Evolutionary conservation across 2,113 vertebrate genomes (phyloP).

Genomic region (Ctenodactylus gundi): DNA sequence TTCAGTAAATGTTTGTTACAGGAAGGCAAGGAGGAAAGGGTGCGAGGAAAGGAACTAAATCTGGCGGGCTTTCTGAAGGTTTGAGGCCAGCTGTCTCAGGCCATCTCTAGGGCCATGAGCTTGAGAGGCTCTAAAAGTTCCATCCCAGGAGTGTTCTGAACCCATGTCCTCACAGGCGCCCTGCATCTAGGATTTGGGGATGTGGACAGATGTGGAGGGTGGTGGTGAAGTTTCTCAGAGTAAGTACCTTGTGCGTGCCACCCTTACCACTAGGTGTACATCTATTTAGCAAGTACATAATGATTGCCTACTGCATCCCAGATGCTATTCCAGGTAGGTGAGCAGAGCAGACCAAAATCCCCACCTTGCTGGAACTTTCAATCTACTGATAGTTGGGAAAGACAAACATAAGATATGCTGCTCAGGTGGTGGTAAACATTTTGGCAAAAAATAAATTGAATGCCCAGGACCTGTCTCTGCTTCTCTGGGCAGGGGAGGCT

Average conservation of each 20-base stretch:
- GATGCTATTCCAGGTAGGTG: background rate
- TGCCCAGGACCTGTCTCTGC: background rate
- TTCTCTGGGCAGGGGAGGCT: background rate
- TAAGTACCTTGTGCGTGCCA: background rate
- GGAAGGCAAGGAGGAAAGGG: background rate
- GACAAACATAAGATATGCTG: background rate
- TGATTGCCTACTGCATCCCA: background rate
- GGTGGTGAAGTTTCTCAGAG: background rate
- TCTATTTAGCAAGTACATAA: background rate
- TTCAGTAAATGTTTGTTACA: background rate
- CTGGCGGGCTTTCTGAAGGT: background rate
- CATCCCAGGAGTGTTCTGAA: background rate
- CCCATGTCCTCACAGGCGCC: rapidly evolving
- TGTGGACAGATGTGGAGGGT: background rate
- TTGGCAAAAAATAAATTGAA: slow-evolving; percentile 57
- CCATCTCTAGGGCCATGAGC: background rate
- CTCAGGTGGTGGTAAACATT: slow-evolving; percentile 9
- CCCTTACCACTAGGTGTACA: background rate
- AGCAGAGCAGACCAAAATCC: background rate
- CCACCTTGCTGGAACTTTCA: background rate
- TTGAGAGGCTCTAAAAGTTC: background rate
- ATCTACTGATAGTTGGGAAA: background rate
- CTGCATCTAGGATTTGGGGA: background rate
- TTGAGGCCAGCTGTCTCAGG: background rate
- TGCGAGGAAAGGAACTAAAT: background rate